phyloP scores from a whole-genome alignment of 1,140 invertebrate genomes.

The Drosophila azteca region DNA sequence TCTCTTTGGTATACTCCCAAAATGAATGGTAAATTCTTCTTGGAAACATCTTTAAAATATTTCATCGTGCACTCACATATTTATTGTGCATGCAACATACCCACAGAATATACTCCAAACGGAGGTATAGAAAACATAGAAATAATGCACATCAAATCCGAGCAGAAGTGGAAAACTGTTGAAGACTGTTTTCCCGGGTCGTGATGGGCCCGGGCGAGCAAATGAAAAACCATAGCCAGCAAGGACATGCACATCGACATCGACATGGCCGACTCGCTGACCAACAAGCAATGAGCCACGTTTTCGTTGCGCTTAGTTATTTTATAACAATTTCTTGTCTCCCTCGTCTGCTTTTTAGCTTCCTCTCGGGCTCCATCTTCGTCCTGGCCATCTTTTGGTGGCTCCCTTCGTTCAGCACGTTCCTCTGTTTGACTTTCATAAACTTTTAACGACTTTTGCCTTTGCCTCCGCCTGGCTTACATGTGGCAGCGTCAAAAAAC shows the following conservation, averaged over 20 bases:
- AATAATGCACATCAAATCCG: conserved; percentile 54
- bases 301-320: conserved; percentile 79
- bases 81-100: no score
- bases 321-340: conserved; percentile 60
- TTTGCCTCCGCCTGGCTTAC: conserved; percentile 65
- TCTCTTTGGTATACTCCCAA: no score
- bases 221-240: conserved; percentile 54
- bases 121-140: conserved; percentile 17
- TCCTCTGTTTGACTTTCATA: conserved; percentile 83
- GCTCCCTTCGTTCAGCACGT: conserved; percentile 49
- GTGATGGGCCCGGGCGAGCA: neutral
- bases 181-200: conserved; percentile 7
- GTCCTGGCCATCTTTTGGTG: conserved; percentile 25
- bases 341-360: conserved; percentile 26
- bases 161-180: conserved; percentile 24
- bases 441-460: conserved; percentile 83
- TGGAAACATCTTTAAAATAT: no score
- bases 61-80: no score
- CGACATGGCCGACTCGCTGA: conserved; percentile 39
- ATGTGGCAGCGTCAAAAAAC: conserved; percentile 52
- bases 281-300: conserved; percentile 66
- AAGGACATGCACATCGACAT: conserved; percentile 46
- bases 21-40: no score
- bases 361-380: conserved; percentile 35
- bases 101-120: no score